Percentiles rank a stretch among this genome's conserved stretches.
Conservation (phyloP, 2,113 vertebrate genomes). For the Lathamus discolor region DNA sequence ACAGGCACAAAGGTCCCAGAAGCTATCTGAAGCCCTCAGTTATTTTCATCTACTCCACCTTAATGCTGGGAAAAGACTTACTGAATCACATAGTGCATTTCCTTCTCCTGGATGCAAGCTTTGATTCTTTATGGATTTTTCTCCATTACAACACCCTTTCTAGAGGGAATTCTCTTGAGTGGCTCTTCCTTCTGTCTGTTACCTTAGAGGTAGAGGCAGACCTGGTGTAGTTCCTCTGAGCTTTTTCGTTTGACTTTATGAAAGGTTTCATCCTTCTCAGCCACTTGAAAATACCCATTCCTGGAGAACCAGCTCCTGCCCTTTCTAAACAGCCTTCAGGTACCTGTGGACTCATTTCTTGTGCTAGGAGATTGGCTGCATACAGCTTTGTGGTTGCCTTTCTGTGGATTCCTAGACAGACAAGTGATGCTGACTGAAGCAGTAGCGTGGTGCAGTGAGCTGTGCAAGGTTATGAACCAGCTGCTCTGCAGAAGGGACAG, state of each 20-base stretch:
- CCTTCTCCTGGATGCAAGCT: not conserved
- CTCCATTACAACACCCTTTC: not conserved
- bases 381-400: not conserved
- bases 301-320: not conserved
- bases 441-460: not conserved
- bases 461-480: not conserved
- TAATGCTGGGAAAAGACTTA: not conserved
- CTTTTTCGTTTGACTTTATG: not conserved
- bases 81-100: not conserved
- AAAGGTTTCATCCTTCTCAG: not conserved
- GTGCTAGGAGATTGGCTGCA: not conserved
- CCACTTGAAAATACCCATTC: not conserved
- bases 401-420: not conserved
- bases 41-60: not conserved
- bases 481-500: not conserved
- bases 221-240: not conserved
- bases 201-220: not conserved
- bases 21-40: not conserved
- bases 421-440: not conserved
- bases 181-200: not conserved
- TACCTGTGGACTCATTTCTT: not conserved
- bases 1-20: not conserved
- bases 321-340: fast-evolving
- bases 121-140: not conserved
- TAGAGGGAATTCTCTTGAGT: not conserved